Evolutionary conservation across 2,113 vertebrate species (phyloP), one percentile per base, ranked within the genome.

Genomic region (Mungos mungo): DNA sequence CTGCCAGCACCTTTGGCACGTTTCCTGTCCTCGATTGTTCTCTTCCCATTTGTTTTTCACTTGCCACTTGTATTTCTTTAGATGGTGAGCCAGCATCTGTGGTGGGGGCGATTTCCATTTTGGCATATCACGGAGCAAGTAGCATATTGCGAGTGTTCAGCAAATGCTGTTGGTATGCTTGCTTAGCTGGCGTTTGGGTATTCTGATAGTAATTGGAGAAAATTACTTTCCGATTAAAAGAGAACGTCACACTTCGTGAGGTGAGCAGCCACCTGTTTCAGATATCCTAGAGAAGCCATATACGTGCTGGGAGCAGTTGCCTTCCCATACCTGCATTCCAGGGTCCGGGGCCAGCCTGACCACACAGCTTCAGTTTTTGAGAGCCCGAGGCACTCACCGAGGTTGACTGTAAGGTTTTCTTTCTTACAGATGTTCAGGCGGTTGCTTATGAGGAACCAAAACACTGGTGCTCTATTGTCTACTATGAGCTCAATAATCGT

Each of bases 391-490:
- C 60, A 7, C 88, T 31, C 19, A 27, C 68, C 35, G 0, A 0
- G 3, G 85, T 21, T 93, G 87, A 98, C 57, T 90, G 2, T 33
- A 72, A 96, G 60, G 1, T 98, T 98, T 98, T 98, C 97, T 8
- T 72, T 92, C 98, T 98, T 97, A 29, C 98, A 99, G 99, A 99
- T 98, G 99, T 99, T 71, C 99, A 99, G 98, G 99, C 99, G 0
- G 99, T 99, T 80, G 99, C 99, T 82, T 99, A 99, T 0, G 99
- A 99, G 93, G 99, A 99, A 96, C 99, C 99, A 0, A 99, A 99
- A 98, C 99, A 99, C 98, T 99, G 99, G 99, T 99, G 99, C 98
- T 99, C 99, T 79, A 99, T 99, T 97, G 99, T 99, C 98, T 99
- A 99, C 99, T 99, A 99, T 4, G 99, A 99, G 99, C 99, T 99